These are phyloP conservation scores for Mionectes macconnelli DNA, from an alignment of 2,113 vertebrate species.

Conservation along the genomic window DNA sequence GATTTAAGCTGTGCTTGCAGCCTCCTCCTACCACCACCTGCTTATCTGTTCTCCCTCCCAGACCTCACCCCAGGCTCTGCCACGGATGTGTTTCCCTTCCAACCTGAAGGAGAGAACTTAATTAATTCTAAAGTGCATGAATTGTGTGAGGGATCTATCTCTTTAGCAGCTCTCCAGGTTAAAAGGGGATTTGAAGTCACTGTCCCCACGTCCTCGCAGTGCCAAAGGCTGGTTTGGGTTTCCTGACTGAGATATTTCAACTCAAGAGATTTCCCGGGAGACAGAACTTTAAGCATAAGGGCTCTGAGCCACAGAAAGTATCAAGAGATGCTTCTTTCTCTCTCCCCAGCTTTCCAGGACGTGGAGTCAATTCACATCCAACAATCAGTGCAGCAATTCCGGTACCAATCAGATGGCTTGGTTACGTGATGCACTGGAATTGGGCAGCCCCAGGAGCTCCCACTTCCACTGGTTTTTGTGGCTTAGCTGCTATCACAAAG, in stretches of 20 bases:
- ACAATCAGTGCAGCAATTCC: rapidly evolving
- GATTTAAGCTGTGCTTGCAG: background rate
- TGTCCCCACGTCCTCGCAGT: rapidly evolving
- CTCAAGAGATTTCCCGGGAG: background rate
- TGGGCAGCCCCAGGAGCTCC: background rate
- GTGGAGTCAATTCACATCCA: background rate
- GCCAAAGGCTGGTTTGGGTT: background rate
- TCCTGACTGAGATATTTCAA: background rate
- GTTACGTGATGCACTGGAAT: rapidly evolving
- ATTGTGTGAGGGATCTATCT: background rate
- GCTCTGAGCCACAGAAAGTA: background rate
- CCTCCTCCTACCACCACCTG: background rate
- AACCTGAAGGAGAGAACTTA: background rate
- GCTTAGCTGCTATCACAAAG: background rate
- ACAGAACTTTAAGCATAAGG: background rate
- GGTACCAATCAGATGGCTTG: background rate
- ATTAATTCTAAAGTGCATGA: background rate
- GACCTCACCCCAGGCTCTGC: background rate
- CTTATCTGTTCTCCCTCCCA: background rate
- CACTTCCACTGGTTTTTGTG: background rate
- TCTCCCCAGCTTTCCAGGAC: background rate
- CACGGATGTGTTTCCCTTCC: background rate
- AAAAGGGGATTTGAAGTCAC: background rate
- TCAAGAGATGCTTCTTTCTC: background rate
- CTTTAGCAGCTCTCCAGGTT: background rate